Evolutionary conservation across 2,888 invertebrate species (phyloP).

Genomic region (Ophonus ardosiacus): DNA sequence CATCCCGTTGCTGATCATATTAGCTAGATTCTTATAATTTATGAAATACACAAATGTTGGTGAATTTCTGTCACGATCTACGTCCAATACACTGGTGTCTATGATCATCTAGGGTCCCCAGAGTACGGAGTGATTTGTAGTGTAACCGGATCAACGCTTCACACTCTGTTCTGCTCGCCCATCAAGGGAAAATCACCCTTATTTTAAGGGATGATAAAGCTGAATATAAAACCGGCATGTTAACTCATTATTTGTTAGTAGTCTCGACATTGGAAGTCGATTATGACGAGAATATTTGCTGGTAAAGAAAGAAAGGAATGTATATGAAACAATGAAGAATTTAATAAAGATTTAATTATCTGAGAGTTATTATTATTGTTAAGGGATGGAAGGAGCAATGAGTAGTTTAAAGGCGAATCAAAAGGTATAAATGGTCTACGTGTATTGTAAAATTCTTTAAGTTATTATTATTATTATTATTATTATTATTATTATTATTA

Average conservation of each 20-base stretch:
- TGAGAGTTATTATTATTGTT: too few relatives aligned
- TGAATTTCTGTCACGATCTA: background rate
- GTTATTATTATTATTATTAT: too few relatives aligned
- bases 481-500: too few relatives aligned
- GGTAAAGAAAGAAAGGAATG: background rate
- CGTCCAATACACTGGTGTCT: constrained; percentile 20
- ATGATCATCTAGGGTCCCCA: constrained; percentile 33
- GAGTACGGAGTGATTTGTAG: constrained; percentile 57
- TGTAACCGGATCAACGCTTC: constrained; percentile 53
- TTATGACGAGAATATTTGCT: background rate
- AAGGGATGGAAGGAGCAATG: too few relatives aligned
- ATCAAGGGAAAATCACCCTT: constrained; percentile 28
- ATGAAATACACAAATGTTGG: background rate
- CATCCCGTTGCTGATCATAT: too few relatives aligned
- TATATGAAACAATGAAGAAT: too few relatives aligned
- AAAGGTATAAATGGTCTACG: too few relatives aligned
- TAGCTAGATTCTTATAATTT: too few relatives aligned
- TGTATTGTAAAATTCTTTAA: too few relatives aligned
- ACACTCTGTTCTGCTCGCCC: constrained; percentile 11
- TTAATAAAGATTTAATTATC: too few relatives aligned
- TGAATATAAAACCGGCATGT: background rate
- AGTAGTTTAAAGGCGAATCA: too few relatives aligned
- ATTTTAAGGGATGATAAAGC: background rate
- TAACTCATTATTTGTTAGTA: background rate
- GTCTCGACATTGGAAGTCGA: background rate